Evolutionary conservation across 2,797 vertebrate genomes (phyloP).

Genomic region (Luscinia megarhynchos): DNA sequence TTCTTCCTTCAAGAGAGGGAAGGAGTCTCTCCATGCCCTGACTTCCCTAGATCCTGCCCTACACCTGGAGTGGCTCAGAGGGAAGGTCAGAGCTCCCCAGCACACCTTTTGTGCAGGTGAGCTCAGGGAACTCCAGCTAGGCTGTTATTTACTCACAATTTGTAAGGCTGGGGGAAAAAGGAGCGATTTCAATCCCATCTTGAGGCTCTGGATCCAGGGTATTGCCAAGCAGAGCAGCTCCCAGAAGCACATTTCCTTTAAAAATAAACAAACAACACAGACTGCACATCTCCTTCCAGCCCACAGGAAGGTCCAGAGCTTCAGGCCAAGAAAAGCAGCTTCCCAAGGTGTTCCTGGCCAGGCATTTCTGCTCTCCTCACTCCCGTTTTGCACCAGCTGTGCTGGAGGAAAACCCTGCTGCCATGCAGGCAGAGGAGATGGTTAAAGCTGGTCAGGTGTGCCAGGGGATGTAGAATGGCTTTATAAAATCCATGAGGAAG

Average conservation of each 20-base stretch:
- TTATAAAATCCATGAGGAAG: not conserved
- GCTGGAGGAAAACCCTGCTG: not conserved
- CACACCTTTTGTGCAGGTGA: not conserved
- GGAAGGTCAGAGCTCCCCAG: not conserved
- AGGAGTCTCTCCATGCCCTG: rapidly evolving
- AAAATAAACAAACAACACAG: not conserved
- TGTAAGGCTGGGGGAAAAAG: not conserved
- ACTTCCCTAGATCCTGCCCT: not conserved
- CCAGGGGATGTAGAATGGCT: not conserved
- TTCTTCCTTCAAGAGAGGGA: not conserved
- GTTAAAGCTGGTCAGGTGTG: not conserved
- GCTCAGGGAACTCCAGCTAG: not conserved
- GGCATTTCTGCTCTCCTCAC: not conserved
- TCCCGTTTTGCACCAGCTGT: not conserved
- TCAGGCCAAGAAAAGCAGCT: constrained; percentile 7
- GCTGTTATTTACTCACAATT: not conserved
- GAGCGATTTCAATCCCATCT: not conserved
- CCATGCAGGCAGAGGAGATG: not conserved
- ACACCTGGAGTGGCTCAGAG: rapidly evolving
- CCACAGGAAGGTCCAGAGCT: not conserved
- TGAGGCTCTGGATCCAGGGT: not conserved
- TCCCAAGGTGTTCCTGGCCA: not conserved
- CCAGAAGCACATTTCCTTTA: not conserved
- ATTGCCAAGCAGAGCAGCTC: not conserved
- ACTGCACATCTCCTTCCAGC: not conserved